Evolutionary conservation across 2,888 invertebrate genomes (phyloP), one percentile per base, ranked within the genome.

Genomic region (Carpatolechia fugitivella): DNA sequence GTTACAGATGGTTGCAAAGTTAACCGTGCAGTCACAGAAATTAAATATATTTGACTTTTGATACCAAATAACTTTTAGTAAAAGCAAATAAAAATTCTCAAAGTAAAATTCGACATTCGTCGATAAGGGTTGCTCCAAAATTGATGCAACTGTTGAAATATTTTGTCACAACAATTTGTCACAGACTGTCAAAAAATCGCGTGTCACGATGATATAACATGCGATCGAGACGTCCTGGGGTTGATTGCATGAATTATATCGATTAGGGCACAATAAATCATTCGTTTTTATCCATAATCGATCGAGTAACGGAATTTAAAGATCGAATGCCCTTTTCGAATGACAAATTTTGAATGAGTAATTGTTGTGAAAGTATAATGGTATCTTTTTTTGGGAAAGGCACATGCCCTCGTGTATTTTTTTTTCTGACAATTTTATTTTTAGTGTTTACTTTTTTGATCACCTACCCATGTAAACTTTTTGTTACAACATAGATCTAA

Each of bases 141-240:
- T 80, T 82, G 80, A 85, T 72, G 83, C 83, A 85, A 84, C 85
- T 87, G 88, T 85, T 90, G 88, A 89, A 90, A 90, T 90, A 88
- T 90, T 89, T 88, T 89, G 90, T 89, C 90, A 90, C 77, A 88
- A 89, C 85, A 89, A 90, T 90, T 90, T 85, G 90, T 90, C 86
- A 89, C 69, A 83, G 77, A 64, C 72, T 83, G 89, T 87, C 87
- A 78, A 61, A 76, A 80, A 83, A 65, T 74, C 68, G 81, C 84
- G 64, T 72, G 82, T 89, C 88, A 89, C 62, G 72, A 64, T 85
- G 82, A 84, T 81, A 72, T 66, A 69, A 66, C 68, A 66, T 60
- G 63, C 60, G 74, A 63, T 58, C 60, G 56, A 62, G 73, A 68
- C 75, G 63, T 75, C 81, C 80, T 66, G 80, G 75, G 78, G 78